These are phyloP conservation scores for Leptinotarsa lineolata DNA, from an alignment of 1,140 invertebrate species.

Conservation along the genomic window DNA sequence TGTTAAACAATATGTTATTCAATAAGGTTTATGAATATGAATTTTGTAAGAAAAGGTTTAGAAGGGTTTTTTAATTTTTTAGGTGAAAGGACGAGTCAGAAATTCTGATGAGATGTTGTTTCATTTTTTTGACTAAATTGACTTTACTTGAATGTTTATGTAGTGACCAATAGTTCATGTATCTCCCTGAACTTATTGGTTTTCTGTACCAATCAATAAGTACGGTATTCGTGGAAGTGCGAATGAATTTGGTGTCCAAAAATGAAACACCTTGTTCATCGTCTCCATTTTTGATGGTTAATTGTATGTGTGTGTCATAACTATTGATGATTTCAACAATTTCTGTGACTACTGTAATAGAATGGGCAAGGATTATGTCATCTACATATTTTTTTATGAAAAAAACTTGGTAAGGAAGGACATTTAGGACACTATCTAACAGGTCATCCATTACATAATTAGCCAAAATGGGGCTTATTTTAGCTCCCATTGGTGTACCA, in stretches of 20 bases:
- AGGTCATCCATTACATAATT: conserved; percentile 13
- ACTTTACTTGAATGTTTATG: conserved; percentile 15
- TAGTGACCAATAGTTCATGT: conserved; percentile 10
- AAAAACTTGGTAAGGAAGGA: background rate
- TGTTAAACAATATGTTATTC: too few species aligned
- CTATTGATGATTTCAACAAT: background rate
- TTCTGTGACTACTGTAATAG: background rate
- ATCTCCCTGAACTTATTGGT: conserved; percentile 9
- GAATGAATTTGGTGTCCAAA: background rate
- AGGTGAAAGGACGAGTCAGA: background rate
- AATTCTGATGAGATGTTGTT: background rate
- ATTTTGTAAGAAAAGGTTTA: too few species aligned
- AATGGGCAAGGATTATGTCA: background rate
- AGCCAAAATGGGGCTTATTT: conserved; percentile 6
- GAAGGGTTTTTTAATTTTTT: background rate
- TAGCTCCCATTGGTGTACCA: conserved; percentile 6
- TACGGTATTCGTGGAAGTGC: background rate
- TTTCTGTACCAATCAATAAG: conserved; percentile 11
- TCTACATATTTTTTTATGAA: conserved; percentile 4
- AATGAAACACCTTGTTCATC: background rate
- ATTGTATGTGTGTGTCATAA: conserved; percentile 14
- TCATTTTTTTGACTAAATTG: conserved; percentile 16
- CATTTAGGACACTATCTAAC: background rate
- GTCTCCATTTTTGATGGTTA: background rate
- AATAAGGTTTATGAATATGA: too few species aligned